Evolutionary conservation across 1,140 invertebrate genomes (phyloP).

Genomic region (Ruditapes philippinarum): DNA sequence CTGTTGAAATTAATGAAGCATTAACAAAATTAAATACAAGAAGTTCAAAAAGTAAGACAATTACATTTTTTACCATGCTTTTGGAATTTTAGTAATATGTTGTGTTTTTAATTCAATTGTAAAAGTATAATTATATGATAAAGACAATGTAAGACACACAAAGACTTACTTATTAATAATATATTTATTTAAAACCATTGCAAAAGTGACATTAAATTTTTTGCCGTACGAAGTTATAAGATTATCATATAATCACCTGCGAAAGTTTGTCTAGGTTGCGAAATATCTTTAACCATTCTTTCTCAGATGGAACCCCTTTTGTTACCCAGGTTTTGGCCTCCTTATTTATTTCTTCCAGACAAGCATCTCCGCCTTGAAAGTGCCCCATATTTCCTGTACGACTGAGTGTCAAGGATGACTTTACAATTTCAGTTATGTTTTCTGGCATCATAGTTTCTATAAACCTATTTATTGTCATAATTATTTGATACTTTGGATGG

Average conservation of each 20-base stretch:
- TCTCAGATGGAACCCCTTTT: slow-evolving; percentile 24
- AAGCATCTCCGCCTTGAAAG: slow-evolving; percentile 60
- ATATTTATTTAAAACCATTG: not conserved
- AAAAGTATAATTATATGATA: no score
- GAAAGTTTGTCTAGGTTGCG: slow-evolving; percentile 58
- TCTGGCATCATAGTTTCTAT: slow-evolving; percentile 56
- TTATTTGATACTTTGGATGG: slow-evolving; percentile 58
- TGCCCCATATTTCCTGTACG: slow-evolving; percentile 52
- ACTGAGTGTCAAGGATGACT: slow-evolving; percentile 42
- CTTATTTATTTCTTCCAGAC: slow-evolving; percentile 56
- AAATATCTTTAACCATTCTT: slow-evolving; percentile 51
- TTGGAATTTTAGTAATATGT: no score
- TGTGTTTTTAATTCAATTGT: no score
- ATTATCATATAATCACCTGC: not conserved
- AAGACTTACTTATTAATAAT: not conserved
- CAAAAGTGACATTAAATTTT: not conserved
- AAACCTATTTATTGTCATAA: slow-evolving; percentile 41
- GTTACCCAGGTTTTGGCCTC: slow-evolving; percentile 55
- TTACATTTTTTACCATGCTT: no score
- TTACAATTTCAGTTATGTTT: not conserved
- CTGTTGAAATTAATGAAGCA: no score
- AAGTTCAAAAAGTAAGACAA: no score
- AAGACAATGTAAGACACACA: no score
- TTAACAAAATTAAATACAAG: no score
- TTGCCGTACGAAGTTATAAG: not conserved